Evolutionary conservation across 2,888 invertebrate genomes (phyloP).

Genomic region (Callyntrura guangdongensis): DNA sequence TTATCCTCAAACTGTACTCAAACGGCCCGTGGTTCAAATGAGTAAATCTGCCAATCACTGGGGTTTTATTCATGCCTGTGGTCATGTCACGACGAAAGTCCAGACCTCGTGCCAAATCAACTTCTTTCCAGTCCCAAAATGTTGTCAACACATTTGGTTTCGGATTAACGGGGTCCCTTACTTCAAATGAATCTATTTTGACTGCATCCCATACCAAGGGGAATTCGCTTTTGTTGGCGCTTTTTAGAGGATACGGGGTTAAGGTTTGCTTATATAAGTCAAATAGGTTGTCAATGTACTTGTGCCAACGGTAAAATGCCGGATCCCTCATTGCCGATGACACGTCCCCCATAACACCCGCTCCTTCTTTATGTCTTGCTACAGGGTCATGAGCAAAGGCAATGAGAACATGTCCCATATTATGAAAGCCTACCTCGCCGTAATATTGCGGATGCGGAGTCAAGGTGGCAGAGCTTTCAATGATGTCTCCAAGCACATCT

Average conservation of each 20-base stretch:
- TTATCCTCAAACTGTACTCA: conserved; percentile 85
- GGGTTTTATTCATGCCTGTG: conserved; percentile 57
- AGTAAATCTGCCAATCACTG: conserved; percentile 84
- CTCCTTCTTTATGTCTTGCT: conserved; percentile 91
- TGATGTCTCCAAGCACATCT: conserved; percentile 92
- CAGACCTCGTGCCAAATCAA: conserved; percentile 92
- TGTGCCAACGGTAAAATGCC: conserved; percentile 93
- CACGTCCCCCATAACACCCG: conserved; percentile 93
- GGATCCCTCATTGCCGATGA: conserved; percentile 96
- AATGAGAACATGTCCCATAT: conserved; percentile 93
- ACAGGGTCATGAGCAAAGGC: conserved; percentile 93
- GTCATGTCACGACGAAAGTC: conserved; percentile 88
- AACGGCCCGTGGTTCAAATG: conserved; percentile 85
- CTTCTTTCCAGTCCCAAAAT: conserved; percentile 93
- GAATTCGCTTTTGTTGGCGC: conserved; percentile 80
- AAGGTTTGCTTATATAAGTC: conserved; percentile 91
- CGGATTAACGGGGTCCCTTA: conserved; percentile 21
- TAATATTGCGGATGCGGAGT: conserved; percentile 84
- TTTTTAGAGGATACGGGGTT: conserved; percentile 86
- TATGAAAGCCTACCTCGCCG: conserved; percentile 91
- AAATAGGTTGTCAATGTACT: conserved; percentile 92
- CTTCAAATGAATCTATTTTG: conserved; percentile 70
- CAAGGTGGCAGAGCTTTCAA: conserved; percentile 87
- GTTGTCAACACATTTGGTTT: conserved; percentile 88
- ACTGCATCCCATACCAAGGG: conserved; percentile 80